phyloP scores from a whole-genome alignment of 2,888 invertebrate species.

The Melinaea marsaeus region DNA sequence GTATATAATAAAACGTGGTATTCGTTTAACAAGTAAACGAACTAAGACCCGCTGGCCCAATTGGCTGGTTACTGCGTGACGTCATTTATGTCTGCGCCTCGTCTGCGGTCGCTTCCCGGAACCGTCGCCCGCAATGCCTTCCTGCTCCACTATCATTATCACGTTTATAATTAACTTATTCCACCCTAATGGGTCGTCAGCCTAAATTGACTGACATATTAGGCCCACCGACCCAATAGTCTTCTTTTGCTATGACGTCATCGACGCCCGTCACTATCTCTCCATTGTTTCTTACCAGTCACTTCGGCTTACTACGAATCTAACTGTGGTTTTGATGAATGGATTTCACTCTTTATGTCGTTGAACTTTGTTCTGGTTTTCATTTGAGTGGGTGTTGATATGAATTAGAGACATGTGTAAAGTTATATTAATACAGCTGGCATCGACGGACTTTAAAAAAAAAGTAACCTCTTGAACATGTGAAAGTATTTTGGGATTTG shows the following conservation, averaged over 20 bases:
- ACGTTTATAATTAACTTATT: slow-evolving; percentile 49
- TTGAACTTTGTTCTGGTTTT: slow-evolving; percentile 70
- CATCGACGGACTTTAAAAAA: slow-evolving; percentile 16
- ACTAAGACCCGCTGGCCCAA: slow-evolving; percentile 54
- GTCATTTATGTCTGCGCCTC: slow-evolving; percentile 66
- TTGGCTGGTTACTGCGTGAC: slow-evolving; percentile 61
- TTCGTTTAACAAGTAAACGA: slow-evolving; percentile 37
- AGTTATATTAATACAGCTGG: slow-evolving; percentile 27
- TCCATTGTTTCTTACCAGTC: slow-evolving; percentile 52
- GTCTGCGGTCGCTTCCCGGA: slow-evolving; percentile 72
- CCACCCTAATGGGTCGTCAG: slow-evolving; percentile 19
- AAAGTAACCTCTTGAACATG: slow-evolving; percentile 4
- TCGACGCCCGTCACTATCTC: slow-evolving; percentile 50
- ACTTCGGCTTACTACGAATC: slow-evolving; percentile 53
- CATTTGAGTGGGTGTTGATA: slow-evolving; percentile 56
- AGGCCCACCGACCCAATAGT: slow-evolving; percentile 44
- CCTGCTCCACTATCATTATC: slow-evolving; percentile 59
- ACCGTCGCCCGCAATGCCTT: slow-evolving; percentile 62
- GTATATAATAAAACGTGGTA: slow-evolving; percentile 9
- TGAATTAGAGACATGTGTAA: slow-evolving; percentile 44
- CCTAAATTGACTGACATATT: slow-evolving; percentile 36
- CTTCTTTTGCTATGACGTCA: slow-evolving; percentile 55
- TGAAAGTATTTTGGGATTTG: slow-evolving; percentile 4
- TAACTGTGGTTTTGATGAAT: slow-evolving; percentile 67
- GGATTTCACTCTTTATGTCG: slow-evolving; percentile 65